Evolutionary conservation across 2,888 invertebrate species (phyloP).

Genomic region (Amphipoea oculea): DNA sequence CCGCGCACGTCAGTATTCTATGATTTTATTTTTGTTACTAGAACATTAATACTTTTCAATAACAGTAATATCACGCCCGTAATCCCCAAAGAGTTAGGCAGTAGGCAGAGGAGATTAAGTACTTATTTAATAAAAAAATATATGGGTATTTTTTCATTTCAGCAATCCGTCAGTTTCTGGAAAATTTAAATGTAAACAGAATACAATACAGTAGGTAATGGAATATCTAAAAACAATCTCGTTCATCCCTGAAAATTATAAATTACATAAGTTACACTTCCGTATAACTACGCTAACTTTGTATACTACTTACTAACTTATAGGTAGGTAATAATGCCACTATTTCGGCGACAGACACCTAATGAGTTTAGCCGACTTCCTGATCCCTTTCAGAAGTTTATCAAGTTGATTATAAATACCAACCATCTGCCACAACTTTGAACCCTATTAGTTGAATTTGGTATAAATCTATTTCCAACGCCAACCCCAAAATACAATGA

Average conservation of each 20-base stretch:
- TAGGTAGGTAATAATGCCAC: constrained; percentile 4
- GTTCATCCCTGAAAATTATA: neutral
- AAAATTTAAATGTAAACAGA: neutral
- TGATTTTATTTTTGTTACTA: neutral
- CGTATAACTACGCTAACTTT: constrained; percentile 1
- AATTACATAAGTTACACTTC: constrained; percentile 19
- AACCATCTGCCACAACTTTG: constrained; percentile 33
- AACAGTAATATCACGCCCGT: neutral
- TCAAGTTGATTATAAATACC: constrained; percentile 51
- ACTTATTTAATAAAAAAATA: too few species aligned
- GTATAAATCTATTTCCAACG: constrained; percentile 10
- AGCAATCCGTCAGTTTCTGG: neutral
- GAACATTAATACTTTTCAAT: neutral
- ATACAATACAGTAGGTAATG: neutral
- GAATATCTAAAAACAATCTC: neutral
- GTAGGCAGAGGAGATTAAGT: neutral
- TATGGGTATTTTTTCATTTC: neutral
- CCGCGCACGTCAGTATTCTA: neutral
- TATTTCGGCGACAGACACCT: constrained; percentile 30
- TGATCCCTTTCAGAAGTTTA: constrained; percentile 54
- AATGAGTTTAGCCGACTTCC: constrained; percentile 54
- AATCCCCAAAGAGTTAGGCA: neutral
- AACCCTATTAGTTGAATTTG: constrained; percentile 35
- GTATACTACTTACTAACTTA: neutral
- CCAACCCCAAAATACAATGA: neutral